Percentiles rank a stretch among this genome's conserved stretches.
phyloP scores from a whole-genome alignment of 2,113 vertebrate genomes.

The Salvelinus namaycush region DNA sequence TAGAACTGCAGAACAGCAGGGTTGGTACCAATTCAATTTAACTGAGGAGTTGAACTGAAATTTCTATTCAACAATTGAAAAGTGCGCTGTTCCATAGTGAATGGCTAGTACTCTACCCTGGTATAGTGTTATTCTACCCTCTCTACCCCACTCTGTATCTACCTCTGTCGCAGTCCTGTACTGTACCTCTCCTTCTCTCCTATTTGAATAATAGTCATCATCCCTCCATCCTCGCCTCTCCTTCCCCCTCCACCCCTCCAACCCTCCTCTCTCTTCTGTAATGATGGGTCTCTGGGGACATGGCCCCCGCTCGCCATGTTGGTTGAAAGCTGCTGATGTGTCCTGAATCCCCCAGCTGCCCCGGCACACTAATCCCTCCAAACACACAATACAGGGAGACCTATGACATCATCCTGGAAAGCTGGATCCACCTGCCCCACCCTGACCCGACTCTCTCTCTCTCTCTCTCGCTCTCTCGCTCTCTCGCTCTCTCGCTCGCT shows the following conservation, averaged over 20 bases:
- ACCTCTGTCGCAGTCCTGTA: background rate
- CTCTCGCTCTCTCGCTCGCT: background rate
- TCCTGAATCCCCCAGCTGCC: background rate
- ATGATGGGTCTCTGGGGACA: too few species aligned
- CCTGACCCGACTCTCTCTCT: background rate
- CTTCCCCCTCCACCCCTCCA: conserved; percentile 13
- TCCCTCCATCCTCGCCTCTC: background rate
- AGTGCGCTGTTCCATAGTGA: too few species aligned
- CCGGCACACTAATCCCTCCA: too few species aligned
- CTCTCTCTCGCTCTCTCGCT: background rate
- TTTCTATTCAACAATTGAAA: too few species aligned
- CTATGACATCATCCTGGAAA: too few species aligned
- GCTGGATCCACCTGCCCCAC: background rate
- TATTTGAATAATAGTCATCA: background rate
- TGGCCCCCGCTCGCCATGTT: too few species aligned
- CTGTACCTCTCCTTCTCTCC: background rate
- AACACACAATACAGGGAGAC: too few species aligned
- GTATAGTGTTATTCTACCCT: background rate
- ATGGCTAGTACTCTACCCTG: too few species aligned
- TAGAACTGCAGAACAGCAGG: too few species aligned
- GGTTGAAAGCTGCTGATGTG: too few species aligned
- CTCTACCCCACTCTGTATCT: background rate
- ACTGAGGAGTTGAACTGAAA: too few species aligned
- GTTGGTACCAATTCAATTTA: too few species aligned
- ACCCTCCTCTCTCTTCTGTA: background rate